Base-by-base conservation (phyloP, 2,797 vertebrate species). In the Scolopax bukidnonensis region DNA sequence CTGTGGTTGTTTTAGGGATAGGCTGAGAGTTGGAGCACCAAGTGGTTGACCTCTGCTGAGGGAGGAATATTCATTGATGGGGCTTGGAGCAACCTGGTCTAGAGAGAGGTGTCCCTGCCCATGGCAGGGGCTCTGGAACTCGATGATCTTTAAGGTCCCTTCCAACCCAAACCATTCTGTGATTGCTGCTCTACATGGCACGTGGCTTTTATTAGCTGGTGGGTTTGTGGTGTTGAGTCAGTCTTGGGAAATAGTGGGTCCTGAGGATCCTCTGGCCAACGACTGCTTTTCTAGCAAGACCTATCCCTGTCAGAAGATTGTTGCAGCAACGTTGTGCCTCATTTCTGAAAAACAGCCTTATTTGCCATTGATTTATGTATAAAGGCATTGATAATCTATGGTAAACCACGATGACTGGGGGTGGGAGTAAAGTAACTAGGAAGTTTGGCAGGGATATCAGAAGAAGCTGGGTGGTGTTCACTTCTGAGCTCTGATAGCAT, bases 351-450 rank as follows among this genome's bases (percentile, higher is more conserved):
- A 83, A 59, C 16, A 16, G 16, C 24, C 10, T 32, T 48, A 9
- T 59, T 80, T 2, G 12, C n/a, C 25, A 20, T 12, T 64, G n/a
- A 25, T 61, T 78, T 78, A 40, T 7, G n/a, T 27, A 9, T 20
- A 10, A 47, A 38, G n/a, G 7, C 2, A 3, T 17, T 30, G 47
- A 36, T 33, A 41, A 71, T 16, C 6, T 65, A 16, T 54, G 65
- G 14, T 48, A 80, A 25, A 0, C 5, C 28, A 8, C 11, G 59
- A 13, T 0, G 0, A 13, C 0, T 79, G 11, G 24, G n/a, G 25
- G 11, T n/a, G 17, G 38, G 24, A 41, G 28, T n/a, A 24, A 70
- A 33, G 28, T 47, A 85, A 43, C 2, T 30, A 63, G 40, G 56
- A 78, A 59, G 24, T 8, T 30, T 27, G 84, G 25, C 25, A 67